Percentiles rank a stretch among this genome's conserved stretches.
phyloP scores from a whole-genome alignment of 2,888 invertebrate species.

The Girardia tigrina region DNA sequence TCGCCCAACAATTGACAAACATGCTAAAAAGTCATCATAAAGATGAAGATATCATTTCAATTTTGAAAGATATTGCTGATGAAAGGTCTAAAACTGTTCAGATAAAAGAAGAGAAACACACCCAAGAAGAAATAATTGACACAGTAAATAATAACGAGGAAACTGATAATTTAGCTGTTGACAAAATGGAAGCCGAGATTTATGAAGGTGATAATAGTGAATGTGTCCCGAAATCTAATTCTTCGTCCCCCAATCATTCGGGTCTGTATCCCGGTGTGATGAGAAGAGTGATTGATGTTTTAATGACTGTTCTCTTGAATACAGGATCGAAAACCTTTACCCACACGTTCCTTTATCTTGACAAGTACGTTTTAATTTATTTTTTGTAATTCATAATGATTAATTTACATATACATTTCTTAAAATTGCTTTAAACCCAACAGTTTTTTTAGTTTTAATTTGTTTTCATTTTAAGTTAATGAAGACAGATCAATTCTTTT shows the following conservation, averaged over 20 bases:
- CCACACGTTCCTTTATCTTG: conserved; percentile 93
- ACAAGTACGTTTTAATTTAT: conserved; percentile 78
- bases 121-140: conserved; percentile 31
- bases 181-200: neutral
- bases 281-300: conserved; percentile 84
- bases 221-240: neutral
- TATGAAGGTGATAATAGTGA: neutral
- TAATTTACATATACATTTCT: no score
- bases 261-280: conserved; percentile 54
- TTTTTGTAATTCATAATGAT: no score
- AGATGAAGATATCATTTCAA: neutral
- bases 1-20: neutral
- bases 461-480: no score
- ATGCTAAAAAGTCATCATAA: neutral
- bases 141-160: neutral
- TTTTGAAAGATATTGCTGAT: neutral
- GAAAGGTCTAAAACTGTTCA: neutral
- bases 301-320: conserved; percentile 81
- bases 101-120: neutral
- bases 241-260: neutral
- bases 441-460: no score
- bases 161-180: neutral
- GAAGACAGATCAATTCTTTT: no score
- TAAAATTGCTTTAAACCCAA: no score
- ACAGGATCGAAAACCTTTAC: conserved; percentile 91